Base-by-base conservation (phyloP, 2,888 invertebrate genomes). In the Drosophila cracens region DNA sequence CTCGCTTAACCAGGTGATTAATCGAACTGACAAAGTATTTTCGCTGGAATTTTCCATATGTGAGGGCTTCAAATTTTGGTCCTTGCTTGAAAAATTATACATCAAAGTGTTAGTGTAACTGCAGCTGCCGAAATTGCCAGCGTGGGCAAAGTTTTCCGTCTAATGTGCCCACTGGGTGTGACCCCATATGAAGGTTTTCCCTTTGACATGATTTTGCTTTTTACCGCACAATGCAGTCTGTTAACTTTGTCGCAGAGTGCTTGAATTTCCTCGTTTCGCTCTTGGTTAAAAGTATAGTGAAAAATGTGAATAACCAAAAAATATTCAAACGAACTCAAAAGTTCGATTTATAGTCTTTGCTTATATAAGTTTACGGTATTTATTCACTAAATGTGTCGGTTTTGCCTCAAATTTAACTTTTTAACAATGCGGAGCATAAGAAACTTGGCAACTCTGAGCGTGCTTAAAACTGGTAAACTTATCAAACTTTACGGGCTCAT, bases 11-110 rank as follows among this genome's bases (percentile, higher is more conserved):
- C 31, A 52, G 49, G 67, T 79, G 84, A 87, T 87, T 87, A 90
- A 87, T 90, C 90, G 87, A 76, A 78, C 74, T 87, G 84, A 80
- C 83, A 90, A 83, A 90, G 87, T 78, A 83, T 86, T 74, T 76
- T 68, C 31, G 40, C 29, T 60, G 33, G 18, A 64, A 63, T 81
- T 83, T 61, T 68, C 70, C 78, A 76, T 72, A 62, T 83, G 51
- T 40, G 67, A 18, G 60, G 25, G 49, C 18, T 18, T 10, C 38
- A 11, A n/a, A 16, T 40, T 46, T 18, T 29, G 48, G 21, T 57
- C 38, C 48, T 29, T 58, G 57, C 18, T 43, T 81, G 64, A 59
- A 72, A 76, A 67, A 80, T 80, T 38, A 61, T 61, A 33, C 54
- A 49, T 34, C 29, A 31, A 66, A 57, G 43, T 48, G 64, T 70